These are phyloP conservation scores for Sinosuthora webbiana DNA, from an alignment of 2,113 vertebrate genomes.

Conservation along the genomic window DNA sequence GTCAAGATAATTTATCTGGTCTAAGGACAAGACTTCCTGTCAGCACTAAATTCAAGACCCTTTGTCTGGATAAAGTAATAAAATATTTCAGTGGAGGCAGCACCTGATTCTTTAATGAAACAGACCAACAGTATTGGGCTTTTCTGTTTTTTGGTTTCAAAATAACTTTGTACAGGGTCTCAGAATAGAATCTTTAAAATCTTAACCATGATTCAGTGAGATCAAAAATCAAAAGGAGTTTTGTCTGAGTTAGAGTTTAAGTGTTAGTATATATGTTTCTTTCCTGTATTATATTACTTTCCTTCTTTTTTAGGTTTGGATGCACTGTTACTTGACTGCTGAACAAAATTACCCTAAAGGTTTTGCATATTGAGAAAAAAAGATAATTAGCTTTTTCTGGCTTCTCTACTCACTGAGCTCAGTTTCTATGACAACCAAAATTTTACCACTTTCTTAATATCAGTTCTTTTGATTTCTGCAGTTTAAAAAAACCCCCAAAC, in stretches of 20 bases:
- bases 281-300: neutral
- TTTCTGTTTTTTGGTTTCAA: neutral
- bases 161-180: neutral
- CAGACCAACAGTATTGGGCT: accelerated
- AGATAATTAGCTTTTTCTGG: neutral
- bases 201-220: neutral
- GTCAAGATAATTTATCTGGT: neutral
- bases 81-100: neutral
- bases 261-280: neutral
- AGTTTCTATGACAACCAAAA: conserved; percentile 39
- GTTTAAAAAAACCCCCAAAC: neutral
- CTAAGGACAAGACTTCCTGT: neutral
- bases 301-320: neutral
- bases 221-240: neutral
- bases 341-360: neutral
- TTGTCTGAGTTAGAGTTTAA: neutral
- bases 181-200: neutral
- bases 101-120: neutral
- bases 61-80: neutral
- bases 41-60: neutral
- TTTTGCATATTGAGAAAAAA: neutral
- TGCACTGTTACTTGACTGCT: neutral
- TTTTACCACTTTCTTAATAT: neutral
- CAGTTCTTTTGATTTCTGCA: neutral
- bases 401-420: neutral